Evolutionary conservation across 2,888 invertebrate genomes (phyloP).

Genomic region (Maniola hyperantus): DNA sequence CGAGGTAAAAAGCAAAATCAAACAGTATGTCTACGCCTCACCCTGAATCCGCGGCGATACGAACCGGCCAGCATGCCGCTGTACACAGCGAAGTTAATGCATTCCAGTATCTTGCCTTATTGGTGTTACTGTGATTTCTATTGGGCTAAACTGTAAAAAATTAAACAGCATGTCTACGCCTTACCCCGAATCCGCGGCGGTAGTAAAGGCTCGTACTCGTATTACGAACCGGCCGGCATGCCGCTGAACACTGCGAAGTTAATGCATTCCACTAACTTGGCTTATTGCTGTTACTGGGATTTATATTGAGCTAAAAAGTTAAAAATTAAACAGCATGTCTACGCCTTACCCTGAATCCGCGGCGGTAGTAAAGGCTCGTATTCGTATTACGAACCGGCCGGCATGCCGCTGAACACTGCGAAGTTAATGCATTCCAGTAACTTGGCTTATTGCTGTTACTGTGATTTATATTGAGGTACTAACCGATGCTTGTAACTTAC

Average conservation of each 20-base stretch:
- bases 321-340: constrained; percentile 22
- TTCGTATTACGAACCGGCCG: constrained; percentile 28
- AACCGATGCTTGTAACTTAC: background rate
- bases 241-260: constrained; percentile 30
- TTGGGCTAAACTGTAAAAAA: no score
- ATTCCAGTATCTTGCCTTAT: constrained; percentile 32
- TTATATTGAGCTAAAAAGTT: constrained; percentile 32
- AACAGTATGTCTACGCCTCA: constrained; percentile 24
- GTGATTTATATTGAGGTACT: constrained; percentile 29
- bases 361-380: constrained; percentile 49
- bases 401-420: constrained; percentile 26
- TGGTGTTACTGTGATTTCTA: constrained; percentile 35
- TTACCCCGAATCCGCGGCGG: constrained; percentile 48
- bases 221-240: constrained; percentile 24
- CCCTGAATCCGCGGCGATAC: constrained; percentile 49
- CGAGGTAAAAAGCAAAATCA: no score
- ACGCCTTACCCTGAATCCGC: constrained; percentile 42
- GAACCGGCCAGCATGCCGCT: constrained; percentile 18
- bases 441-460: constrained; percentile 32
- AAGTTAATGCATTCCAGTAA: constrained; percentile 33
- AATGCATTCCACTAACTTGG: constrained; percentile 33
- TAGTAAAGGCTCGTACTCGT: constrained; percentile 43
- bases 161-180: constrained; percentile 21
- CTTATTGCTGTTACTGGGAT: constrained; percentile 33
- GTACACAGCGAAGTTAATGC: constrained; percentile 32